phyloP scores from a whole-genome alignment of 2,888 invertebrate species.

The Spisula subtruncata region DNA sequence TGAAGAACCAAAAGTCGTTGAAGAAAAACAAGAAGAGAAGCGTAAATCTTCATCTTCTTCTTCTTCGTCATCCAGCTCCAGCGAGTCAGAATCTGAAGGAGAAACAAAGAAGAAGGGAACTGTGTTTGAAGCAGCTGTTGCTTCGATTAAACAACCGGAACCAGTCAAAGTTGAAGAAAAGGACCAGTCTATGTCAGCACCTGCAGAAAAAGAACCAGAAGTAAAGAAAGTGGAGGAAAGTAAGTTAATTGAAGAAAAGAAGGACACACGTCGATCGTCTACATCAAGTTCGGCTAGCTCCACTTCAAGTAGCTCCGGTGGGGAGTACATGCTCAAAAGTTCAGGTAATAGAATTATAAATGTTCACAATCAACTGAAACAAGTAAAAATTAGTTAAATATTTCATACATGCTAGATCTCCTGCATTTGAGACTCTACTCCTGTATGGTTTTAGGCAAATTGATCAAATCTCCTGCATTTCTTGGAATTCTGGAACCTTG shows the following conservation, averaged over 20 bases:
- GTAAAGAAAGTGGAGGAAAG: conserved; percentile 47
- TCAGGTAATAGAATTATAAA: background rate
- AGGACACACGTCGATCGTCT: conserved; percentile 37
- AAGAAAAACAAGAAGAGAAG: background rate
- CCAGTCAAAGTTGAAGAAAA: conserved; percentile 15
- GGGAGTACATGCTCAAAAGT: conserved; percentile 42
- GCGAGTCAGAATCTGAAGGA: conserved; percentile 52
- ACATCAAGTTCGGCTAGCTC: conserved; percentile 31
- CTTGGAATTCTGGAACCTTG: too few relatives aligned
- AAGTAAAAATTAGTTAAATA: too few relatives aligned
- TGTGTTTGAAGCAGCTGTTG: conserved; percentile 4
- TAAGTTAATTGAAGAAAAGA: conserved; percentile 14
- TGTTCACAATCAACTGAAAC: too few relatives aligned
- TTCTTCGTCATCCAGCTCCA: conserved; percentile 42
- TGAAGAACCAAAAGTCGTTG: conserved; percentile 17
- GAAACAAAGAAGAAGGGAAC: conserved; percentile 49
- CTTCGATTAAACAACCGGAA: conserved; percentile 23
- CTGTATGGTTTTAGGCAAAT: too few relatives aligned
- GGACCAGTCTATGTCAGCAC: conserved; percentile 27
- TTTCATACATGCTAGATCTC: too few relatives aligned
- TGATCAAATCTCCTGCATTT: too few relatives aligned
- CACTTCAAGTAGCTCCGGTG: conserved; percentile 45
- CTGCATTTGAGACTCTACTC: too few relatives aligned
- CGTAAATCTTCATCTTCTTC: conserved; percentile 18
- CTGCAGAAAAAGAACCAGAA: conserved; percentile 59